These are phyloP conservation scores for Trematocara stigmaticum DNA, from an alignment of 2,113 vertebrate genomes.

Conservation along the genomic window DNA sequence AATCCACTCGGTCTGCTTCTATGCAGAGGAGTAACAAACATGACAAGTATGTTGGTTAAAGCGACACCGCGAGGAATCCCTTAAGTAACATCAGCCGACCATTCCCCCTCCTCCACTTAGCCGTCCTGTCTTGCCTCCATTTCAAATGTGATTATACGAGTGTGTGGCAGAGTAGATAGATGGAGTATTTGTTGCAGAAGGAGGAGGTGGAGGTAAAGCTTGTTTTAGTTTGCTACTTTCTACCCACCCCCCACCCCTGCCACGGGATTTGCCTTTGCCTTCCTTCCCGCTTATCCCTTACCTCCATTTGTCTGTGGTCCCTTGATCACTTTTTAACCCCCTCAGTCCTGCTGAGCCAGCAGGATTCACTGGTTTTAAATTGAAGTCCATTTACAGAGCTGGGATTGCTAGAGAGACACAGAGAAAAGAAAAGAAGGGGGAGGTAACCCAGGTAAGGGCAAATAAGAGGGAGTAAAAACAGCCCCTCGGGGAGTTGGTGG, in stretches of 20 bases:
- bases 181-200: conserved; percentile 1
- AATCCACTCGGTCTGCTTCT: background rate
- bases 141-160: conserved; percentile 30
- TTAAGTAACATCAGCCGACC: conserved; percentile 6
- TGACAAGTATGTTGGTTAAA: conserved; percentile 24
- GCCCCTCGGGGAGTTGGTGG: background rate
- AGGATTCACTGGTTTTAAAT: conserved; percentile 22
- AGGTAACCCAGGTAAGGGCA: background rate
- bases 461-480: background rate
- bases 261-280: background rate
- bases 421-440: background rate
- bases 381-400: conserved; percentile 19
- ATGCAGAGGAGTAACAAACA: background rate
- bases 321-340: conserved; percentile 7
- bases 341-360: conserved; percentile 44
- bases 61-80: conserved; percentile 24
- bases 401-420: background rate
- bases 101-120: background rate
- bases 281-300: background rate
- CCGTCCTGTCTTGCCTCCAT: conserved; percentile 11
- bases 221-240: background rate
- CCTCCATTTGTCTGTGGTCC: conserved; percentile 4
- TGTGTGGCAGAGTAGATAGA: conserved; percentile 6
- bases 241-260: background rate
- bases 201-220: background rate